Evolutionary conservation across 2,113 vertebrate genomes (phyloP), one percentile per base, ranked within the genome.

Genomic region (Xenopus borealis): DNA sequence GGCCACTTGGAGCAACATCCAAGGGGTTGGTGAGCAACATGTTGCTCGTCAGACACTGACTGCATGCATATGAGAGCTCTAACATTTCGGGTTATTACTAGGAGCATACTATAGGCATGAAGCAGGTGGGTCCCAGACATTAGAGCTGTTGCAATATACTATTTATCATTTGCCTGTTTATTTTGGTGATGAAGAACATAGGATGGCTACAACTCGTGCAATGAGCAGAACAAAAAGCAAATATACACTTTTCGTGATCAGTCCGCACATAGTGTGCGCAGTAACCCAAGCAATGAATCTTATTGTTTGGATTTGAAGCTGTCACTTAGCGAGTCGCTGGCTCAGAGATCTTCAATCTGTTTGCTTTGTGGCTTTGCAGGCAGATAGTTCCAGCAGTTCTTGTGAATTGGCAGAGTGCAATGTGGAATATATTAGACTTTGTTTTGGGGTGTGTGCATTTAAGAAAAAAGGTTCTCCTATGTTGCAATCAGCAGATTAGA

Each of bases 361-460:
- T 68, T 75, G 55, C 59, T 68, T 75, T 61, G 72, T 75, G 72
- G 65, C 50, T 75, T 47, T 68, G 65, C 45, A 59, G 44, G 57
- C 45, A 59, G 44, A 75, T 61, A 50, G 65, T 75, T 75, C 72
- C 72, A 75, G 27, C 72, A 75, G 23, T 58, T 68, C 65, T 20
- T 61, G 72, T 68, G 57, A 68, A 68, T 66, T 75, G 65, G 65
- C 72, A 62, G 64, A n/a, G 57, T 52, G 44, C 30, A n/a, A 16
- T 27, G 45, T 62, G 55, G 72, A 62, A 68, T 68, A 59, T 62
- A 59, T 75, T 75, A 59, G 57, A 1, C 58, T 75, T 75, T 75
- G 65, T 75, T 55, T 75, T 50, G 72, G 72, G 65, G 72, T 75
- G 72, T 75, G 65, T 75, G 57, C 72, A 33, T 23, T 61, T 19